phyloP scores from a whole-genome alignment of 1,140 invertebrate genomes.

The Drepana arcuata region DNA sequence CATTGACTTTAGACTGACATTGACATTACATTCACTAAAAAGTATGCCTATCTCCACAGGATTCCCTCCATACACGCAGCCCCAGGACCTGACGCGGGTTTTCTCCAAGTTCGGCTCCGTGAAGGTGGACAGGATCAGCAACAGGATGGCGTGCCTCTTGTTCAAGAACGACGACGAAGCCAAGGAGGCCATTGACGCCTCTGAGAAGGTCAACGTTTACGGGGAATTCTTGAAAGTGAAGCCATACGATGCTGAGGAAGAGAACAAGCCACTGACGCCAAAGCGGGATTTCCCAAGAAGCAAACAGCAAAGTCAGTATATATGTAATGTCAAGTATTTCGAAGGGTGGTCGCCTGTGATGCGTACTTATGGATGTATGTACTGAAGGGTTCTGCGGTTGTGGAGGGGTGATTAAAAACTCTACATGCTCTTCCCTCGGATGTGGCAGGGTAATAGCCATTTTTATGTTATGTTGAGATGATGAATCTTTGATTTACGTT shows the following conservation, averaged over 20 bases:
- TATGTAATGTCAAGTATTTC: too few relatives aligned
- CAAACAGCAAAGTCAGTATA: slow-evolving; percentile 24
- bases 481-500: too few relatives aligned
- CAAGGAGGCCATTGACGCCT: slow-evolving; percentile 15
- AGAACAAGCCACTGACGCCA: slow-evolving; percentile 1
- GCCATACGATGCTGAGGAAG: slow-evolving; percentile 10
- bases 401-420: too few relatives aligned
- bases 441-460: too few relatives aligned
- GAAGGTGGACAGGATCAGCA: slow-evolving; percentile 20
- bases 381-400: too few relatives aligned
- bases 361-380: too few relatives aligned
- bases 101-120: slow-evolving; percentile 28
- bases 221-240: slow-evolving; percentile 28
- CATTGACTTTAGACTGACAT: neutral
- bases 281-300: slow-evolving; percentile 15
- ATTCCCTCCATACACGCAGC: slow-evolving; percentile 29
- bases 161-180: slow-evolving; percentile 19
- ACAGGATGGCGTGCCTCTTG: slow-evolving; percentile 16
- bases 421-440: too few relatives aligned
- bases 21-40: neutral
- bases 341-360: too few relatives aligned
- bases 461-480: too few relatives aligned
- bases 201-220: slow-evolving; percentile 26
- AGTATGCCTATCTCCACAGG: too few relatives aligned
- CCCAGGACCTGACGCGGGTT: slow-evolving; percentile 26